These are phyloP conservation scores for Mimas tiliae DNA, from an alignment of 2,888 invertebrate genomes.

Conservation along the genomic window DNA sequence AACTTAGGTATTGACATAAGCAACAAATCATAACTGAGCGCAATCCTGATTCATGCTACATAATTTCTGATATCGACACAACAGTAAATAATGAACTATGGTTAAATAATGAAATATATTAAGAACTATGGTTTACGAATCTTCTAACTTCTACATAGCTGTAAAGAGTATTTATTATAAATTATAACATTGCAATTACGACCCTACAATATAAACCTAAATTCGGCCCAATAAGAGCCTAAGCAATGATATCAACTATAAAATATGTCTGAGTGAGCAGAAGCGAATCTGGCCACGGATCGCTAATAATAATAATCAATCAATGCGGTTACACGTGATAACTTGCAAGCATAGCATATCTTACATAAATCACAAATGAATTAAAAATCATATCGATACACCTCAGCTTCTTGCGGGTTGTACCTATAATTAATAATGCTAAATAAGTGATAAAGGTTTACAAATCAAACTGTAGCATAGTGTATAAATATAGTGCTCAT, in stretches of 20 bases:
- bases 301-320: not conserved
- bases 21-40: not conserved
- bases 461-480: not conserved
- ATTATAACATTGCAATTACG: not conserved
- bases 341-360: not conserved
- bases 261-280: conserved; percentile 16
- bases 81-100: not conserved
- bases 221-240: conserved; percentile 3
- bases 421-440: too few species aligned
- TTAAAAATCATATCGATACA: conserved; percentile 1
- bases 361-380: not conserved
- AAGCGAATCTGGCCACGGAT: conserved; percentile 6
- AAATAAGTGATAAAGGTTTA: too few species aligned
- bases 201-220: not conserved
- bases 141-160: not conserved
- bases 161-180: too few species aligned
- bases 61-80: not conserved
- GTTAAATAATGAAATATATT: too few species aligned
- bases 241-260: conserved; percentile 11
- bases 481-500: not conserved
- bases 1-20: not conserved
- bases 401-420: not conserved
- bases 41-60: not conserved
- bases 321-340: conserved; percentile 5
- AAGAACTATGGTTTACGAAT: too few species aligned